phyloP scores from a whole-genome alignment of 2,797 vertebrate genomes.

The Thripadectes ignobilis region DNA sequence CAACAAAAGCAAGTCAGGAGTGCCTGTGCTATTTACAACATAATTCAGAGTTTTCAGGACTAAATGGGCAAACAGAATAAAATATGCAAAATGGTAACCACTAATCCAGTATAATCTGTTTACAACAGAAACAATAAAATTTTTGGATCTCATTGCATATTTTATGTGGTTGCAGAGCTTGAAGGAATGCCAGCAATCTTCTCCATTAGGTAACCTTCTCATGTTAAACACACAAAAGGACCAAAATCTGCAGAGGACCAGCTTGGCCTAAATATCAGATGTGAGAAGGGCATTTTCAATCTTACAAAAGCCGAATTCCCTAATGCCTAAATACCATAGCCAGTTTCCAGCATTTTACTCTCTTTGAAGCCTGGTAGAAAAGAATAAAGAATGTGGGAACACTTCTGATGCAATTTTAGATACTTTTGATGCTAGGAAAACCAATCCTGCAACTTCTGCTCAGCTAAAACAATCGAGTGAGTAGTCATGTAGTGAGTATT shows the following conservation, averaged over 20 bases:
- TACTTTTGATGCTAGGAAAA: slow-evolving; percentile 13
- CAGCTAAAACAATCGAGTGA: neutral
- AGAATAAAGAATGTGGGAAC: slow-evolving; percentile 25
- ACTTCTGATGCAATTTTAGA: neutral
- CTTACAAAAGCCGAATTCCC: neutral
- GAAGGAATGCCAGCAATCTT: neutral
- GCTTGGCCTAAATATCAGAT: neutral
- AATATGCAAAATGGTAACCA: neutral
- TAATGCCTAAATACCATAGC: neutral
- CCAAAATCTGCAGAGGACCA: neutral
- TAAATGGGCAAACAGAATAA: neutral
- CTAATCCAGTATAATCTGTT: slow-evolving; percentile 30
- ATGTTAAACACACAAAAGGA: neutral
- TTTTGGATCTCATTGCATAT: neutral
- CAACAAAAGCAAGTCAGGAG: neutral
- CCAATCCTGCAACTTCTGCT: neutral
- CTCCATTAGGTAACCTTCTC: neutral
- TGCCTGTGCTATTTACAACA: neutral
- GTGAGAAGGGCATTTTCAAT: neutral
- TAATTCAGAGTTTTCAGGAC: neutral
- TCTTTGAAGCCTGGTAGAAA: slow-evolving; percentile 40
- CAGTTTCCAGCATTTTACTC: neutral
- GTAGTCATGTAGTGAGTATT: neutral
- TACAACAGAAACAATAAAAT: slow-evolving; percentile 32
- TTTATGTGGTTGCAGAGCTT: neutral